Base-by-base conservation (phyloP, 2,888 invertebrate genomes). In the Ditylenchus weischeri region DNA sequence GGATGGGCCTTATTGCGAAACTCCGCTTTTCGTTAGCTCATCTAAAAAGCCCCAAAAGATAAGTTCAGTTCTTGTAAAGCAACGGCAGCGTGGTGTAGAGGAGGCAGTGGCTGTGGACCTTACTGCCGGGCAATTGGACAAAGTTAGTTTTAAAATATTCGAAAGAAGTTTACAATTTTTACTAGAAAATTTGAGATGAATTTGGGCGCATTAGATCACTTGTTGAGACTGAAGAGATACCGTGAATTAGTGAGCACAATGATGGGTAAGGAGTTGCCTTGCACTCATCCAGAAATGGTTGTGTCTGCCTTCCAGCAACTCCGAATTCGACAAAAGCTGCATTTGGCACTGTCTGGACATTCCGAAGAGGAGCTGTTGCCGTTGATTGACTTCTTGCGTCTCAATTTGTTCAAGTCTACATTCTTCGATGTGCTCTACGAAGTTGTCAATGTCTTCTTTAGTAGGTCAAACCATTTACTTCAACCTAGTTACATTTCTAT, bases 281-380 rank as follows among this genome's bases (percentile, higher is more conserved):
- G 29, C 23, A 59, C 75, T 21, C 49, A 66, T 50, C 93, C 94
- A 0, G 90, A 91, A 76, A 86, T 89, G 36, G 89, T 91, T 1
- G 88, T 91, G 47, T 88, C 90, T 62, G 86, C 93, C 8, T 87
- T 94, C 79, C 90, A 91, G 83, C 94, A 94, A 84, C 85, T 95
- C 70, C 89, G 90, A n/a, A 74, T 90, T 79, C 87, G 93, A 65
- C 89, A 89, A 83, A 90, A 89, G 0, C 85, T 96, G 23, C 86
- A 87, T 78, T 87, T 88, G 70, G 92, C 93, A 0, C 85, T 94
- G 57, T 87, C 88, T 57, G 90, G 90, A 2, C 86, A 91, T 68
- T 87, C 88, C 68, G 88, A 89, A 62, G 88, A 88, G 72, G 87
- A 88, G 0, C 84, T 92, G 38, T 85, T 86, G 8, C 84, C 85